Base-by-base conservation (phyloP, 2,888 invertebrate genomes). In the Minunthozetes semirufus region DNA sequence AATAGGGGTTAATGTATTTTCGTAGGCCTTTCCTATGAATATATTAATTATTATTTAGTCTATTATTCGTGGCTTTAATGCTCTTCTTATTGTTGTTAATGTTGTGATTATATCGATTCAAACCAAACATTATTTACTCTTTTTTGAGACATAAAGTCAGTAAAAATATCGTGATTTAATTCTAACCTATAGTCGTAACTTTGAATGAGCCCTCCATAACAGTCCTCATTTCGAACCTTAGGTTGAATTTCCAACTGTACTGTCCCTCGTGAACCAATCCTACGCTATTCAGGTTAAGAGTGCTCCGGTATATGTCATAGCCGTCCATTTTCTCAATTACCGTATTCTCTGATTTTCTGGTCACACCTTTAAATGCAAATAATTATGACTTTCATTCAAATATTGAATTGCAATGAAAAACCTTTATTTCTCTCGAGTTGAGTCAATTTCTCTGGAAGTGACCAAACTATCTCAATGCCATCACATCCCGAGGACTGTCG, bases 141-240 rank as follows among this genome's bases (percentile, higher is more conserved):
- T 8, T 33, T 33, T 33, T 33, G 4, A 33, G 33, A 33, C 33
- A 33, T 33, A 33, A 33, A 33, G 33, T 33, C 33, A 33, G 4
- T 48, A 13, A 48, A 48, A 48, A 48, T 48, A 17, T n/a, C 19
- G 53, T 53, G n/a, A 48, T 53, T 19, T 27, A 3, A 59, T 9
- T 1, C 59, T 27, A 59, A 66, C 66, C 66, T 33, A 66, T 66
- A 4, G 38, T 29, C 33, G n/a, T 29, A 1, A 66, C n/a, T 38
- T 38, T 25, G 19, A 66, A 66, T 4, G 66, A 29, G 19, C n/a
- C 19, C 38, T 66, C 38, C 6, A 66, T 33, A n/a, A 66, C 38
- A 27, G 66, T 66, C 33, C 38, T 66, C 66, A 66, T 66, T 66
- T 66, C 38, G 33, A 66, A 66, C 38, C 33, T 66, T 9, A 66